Percentiles rank a stretch among this genome's conserved stretches.
These are phyloP conservation scores for Podabrus alpinus DNA, from an alignment of 2,888 invertebrate species.

Conservation along the genomic window DNA sequence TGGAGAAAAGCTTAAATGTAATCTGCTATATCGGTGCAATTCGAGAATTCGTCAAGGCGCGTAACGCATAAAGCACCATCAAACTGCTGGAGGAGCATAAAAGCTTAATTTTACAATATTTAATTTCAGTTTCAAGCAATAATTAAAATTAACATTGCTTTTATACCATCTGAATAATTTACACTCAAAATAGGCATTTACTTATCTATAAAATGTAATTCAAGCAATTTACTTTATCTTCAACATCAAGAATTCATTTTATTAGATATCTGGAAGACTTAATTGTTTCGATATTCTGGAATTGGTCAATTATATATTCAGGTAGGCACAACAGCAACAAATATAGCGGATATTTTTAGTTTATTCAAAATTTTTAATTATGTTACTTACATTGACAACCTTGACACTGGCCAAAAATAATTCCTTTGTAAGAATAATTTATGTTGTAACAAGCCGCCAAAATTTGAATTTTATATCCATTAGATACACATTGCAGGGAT, in stretches of 20 bases:
- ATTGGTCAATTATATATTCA: background rate
- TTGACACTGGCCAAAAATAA: no score
- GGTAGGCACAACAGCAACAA: background rate
- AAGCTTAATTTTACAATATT: constrained; percentile 7
- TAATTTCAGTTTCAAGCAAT: background rate
- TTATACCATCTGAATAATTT: background rate
- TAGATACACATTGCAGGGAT: no score
- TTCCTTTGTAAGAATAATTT: no score
- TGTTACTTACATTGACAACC: background rate
- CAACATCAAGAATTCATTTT: background rate
- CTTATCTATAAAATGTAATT: background rate
- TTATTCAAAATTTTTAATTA: background rate
- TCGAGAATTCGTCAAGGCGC: constrained; percentile 36
- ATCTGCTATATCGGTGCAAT: constrained; percentile 38
- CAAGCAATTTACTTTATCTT: background rate
- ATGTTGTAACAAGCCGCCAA: no score
- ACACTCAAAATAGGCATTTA: background rate
- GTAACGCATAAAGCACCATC: constrained; percentile 33
- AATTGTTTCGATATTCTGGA: background rate
- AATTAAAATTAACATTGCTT: background rate
- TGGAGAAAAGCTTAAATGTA: constrained; percentile 39
- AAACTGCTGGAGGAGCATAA: constrained; percentile 20
- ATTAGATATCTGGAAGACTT: background rate
- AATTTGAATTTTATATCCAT: no score
- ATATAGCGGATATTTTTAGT: background rate